These are phyloP conservation scores for Copidosoma aretas DNA, from an alignment of 2,888 invertebrate species.

Conservation along the genomic window DNA sequence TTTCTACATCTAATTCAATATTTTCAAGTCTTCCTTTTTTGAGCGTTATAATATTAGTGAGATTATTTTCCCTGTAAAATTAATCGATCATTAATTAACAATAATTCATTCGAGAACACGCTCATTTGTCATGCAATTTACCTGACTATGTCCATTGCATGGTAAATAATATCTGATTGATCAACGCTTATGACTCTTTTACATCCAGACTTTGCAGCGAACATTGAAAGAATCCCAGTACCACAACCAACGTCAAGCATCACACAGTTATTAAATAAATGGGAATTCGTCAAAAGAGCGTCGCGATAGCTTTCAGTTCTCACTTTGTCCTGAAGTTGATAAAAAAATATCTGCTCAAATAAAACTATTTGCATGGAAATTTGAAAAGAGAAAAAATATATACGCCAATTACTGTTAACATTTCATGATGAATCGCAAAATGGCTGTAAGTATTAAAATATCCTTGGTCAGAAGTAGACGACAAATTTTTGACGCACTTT, in stretches of 20 bases:
- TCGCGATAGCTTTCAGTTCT: conserved; percentile 87
- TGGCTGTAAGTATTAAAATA: conserved; percentile 88
- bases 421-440: conserved; percentile 91
- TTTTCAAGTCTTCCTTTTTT: conserved; percentile 89
- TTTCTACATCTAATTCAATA: conserved; percentile 74
- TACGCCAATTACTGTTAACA: conserved; percentile 75
- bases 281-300: conserved; percentile 79
- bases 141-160: conserved; percentile 94
- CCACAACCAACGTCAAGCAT: conserved; percentile 98
- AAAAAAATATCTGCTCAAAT: conserved; percentile 23
- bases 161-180: conserved; percentile 93
- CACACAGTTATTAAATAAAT: conserved; percentile 74
- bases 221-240: conserved; percentile 97
- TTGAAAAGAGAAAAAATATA: conserved; percentile 22
- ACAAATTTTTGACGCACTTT: conserved; percentile 62
- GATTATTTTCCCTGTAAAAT: conserved; percentile 73
- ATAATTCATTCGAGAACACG: not conserved
- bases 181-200: conserved; percentile 90
- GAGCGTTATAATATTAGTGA: conserved; percentile 75
- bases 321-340: conserved; percentile 71
- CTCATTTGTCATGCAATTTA: conserved; percentile 47
- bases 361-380: conserved; percentile 5
- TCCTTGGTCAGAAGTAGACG: conserved; percentile 73
- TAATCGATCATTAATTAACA: conserved; percentile 17
- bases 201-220: conserved; percentile 94